Evolutionary conservation across 2,797 vertebrate species (phyloP).

Genomic region (Malurus leucopterus): DNA sequence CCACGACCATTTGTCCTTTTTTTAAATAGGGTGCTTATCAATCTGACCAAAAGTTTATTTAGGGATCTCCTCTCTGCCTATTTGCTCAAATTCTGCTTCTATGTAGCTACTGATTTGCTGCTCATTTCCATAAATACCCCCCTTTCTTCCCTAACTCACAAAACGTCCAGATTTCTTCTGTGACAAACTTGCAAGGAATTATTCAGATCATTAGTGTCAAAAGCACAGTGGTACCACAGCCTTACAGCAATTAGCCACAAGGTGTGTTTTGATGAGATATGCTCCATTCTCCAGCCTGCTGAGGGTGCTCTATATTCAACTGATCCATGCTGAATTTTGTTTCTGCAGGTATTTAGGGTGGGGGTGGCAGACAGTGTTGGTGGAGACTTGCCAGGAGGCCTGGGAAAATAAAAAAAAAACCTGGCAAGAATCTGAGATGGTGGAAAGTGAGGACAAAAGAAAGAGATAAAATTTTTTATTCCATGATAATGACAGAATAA

Average conservation of each 20-base stretch:
- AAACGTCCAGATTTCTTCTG: background rate
- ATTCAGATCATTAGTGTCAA: background rate
- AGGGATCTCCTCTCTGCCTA: background rate
- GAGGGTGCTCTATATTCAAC: slow-evolving; percentile 14
- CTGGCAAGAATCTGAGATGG: background rate
- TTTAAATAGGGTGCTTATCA: background rate
- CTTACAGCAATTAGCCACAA: background rate
- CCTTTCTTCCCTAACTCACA: background rate
- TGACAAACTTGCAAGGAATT: background rate
- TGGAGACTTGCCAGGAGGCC: background rate
- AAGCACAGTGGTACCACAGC: background rate
- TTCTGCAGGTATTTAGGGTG: background rate
- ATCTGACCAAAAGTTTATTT: background rate
- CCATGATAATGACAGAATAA: background rate
- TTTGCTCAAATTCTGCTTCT: background rate
- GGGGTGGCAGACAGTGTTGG: background rate
- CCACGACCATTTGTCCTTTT: background rate
- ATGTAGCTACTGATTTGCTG: background rate
- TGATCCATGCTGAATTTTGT: background rate
- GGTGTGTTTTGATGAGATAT: background rate
- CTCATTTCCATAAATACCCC: background rate
- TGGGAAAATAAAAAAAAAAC: background rate
- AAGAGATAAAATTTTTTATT: background rate
- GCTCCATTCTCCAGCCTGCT: background rate
- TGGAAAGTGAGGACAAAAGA: background rate